Conservation (phyloP, 2,797 vertebrate species). For the Anomalospiza imberbis region DNA sequence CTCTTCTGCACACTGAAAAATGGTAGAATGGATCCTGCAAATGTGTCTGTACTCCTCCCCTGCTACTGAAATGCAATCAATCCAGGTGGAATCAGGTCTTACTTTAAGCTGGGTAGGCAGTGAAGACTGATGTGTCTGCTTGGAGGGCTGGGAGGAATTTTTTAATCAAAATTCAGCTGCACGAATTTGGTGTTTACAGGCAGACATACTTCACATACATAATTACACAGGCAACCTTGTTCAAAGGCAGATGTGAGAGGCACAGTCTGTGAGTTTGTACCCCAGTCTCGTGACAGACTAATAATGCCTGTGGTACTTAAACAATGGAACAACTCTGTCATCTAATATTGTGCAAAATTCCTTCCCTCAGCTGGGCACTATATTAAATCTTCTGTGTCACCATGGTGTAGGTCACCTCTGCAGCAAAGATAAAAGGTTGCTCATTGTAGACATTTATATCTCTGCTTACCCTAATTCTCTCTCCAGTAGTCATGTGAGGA, state of each 20-base stretch:
- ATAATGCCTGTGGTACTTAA: conserved; percentile 1
- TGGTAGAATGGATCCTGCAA: neutral
- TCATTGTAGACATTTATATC: conserved; percentile 5
- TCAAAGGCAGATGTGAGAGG: conserved; percentile 29
- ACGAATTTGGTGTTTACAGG: neutral
- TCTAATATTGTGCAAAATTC: conserved; percentile 42
- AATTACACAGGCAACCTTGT: conserved; percentile 24
- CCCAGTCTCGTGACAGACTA: neutral
- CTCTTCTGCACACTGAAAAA: neutral
- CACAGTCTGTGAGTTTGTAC: neutral
- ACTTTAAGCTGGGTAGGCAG: neutral
- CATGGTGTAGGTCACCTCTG: neutral
- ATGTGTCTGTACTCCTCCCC: neutral
- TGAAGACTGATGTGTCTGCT: neutral
- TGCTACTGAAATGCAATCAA: neutral
- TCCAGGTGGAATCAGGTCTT: neutral
- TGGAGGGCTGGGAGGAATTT: conserved; percentile 1
- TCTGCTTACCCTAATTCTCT: neutral
- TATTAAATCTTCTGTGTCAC: conserved; percentile 43
- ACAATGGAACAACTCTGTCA: conserved; percentile 55
- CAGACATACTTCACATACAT: neutral
- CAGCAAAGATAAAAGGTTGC: conserved; percentile 24
- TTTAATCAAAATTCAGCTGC: conserved; percentile 25
- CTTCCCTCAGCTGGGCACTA: neutral
- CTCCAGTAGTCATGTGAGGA: neutral